Evolutionary conservation across 2,888 invertebrate genomes (phyloP), one percentile per base, ranked within the genome.

Genomic region (Monoplex corrugatus): DNA sequence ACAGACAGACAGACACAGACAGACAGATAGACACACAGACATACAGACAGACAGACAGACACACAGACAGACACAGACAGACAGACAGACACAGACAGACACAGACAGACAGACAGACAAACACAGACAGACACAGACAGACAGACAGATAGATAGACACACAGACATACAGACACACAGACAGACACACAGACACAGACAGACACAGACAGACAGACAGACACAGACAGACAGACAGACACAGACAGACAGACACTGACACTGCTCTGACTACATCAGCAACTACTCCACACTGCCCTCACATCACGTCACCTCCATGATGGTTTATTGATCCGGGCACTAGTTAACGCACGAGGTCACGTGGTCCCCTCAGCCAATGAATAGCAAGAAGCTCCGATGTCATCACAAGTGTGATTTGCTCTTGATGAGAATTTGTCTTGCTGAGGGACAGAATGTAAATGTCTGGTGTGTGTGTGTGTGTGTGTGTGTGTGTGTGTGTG

Each of bases 321-420:
- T 72, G 72, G 72, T 35, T 38, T 72, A 72, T 72, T 68, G 72
- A 72, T 72, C 72, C 72, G 72, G 72, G 35, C 72, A 32, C 72
- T 72, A 8, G 72, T 6, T 6, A 72, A 35, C 35, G 35, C 19
- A 19, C 35, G 38, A 72, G 72, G 72, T 72, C 72, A 19, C 5
- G 28, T 3, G 78, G 78, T 80, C 78, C 28, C 43, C 40, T 43
- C 78, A 43, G 28, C 78, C 78, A 40, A 80, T 80, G 78, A 78
- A 80, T 80, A 80, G 78, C 78, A 80, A 80, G 78, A 80, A 80
- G 78, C 40, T 80, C 16, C 23, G 28, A 32, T 80, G 78, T 80
- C 78, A 43, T n/a, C 43, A n/a, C 38, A 35, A 3, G 13, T 2
- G 75, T 5, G 75, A 16, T 75, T 75, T 32, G 35, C 57, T 57